Conservation (phyloP, 2,113 vertebrate species). For the Bufo bufo region DNA sequence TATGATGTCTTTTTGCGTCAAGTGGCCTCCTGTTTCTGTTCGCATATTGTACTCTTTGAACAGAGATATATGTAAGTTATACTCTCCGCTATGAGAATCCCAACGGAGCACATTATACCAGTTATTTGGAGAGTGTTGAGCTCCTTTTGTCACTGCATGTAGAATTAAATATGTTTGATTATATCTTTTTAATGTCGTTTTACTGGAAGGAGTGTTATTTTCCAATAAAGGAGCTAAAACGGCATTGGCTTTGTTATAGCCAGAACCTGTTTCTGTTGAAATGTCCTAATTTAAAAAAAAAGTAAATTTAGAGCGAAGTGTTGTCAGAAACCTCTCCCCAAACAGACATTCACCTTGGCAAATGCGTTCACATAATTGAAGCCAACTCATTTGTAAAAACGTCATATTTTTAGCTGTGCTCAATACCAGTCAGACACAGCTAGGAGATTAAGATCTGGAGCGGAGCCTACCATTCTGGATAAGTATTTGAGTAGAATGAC, state of each 20-base stretch:
- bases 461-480: slow-evolving; percentile 30
- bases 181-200: neutral
- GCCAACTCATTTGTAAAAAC: slow-evolving; percentile 35
- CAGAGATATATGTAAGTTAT: no score
- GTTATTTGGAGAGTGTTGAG: no score
- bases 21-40: no score
- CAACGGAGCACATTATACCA: no score
- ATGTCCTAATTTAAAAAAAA: neutral
- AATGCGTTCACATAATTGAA: neutral
- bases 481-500: neutral
- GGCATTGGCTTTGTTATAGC: neutral
- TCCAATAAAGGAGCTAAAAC: neutral
- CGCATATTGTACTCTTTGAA: no score
- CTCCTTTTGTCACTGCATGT: neutral
- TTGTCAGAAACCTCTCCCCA: neutral
- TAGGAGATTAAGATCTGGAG: slow-evolving; percentile 48
- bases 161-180: neutral
- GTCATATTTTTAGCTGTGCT: slow-evolving; percentile 50
- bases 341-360: slow-evolving; percentile 29
- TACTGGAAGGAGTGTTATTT: neutral
- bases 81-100: no score
- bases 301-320: neutral
- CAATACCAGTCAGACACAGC: slow-evolving; percentile 33
- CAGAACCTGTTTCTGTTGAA: neutral
- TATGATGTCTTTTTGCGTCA: no score